Conservation (phyloP, 1,140 invertebrate genomes). For the Pinna nobilis region DNA sequence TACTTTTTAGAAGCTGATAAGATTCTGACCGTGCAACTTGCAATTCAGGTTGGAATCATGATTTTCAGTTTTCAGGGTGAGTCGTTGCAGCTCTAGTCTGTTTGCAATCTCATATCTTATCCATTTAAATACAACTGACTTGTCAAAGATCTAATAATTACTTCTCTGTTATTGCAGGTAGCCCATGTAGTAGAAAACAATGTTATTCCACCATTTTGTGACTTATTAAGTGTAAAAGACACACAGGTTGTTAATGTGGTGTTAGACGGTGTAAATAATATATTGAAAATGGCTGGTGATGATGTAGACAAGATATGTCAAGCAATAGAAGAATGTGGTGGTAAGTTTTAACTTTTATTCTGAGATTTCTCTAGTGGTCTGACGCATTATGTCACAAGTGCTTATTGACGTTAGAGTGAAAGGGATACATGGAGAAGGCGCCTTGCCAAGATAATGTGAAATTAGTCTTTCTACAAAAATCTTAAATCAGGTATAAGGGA, state of each 20-base stretch:
- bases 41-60: too few species aligned
- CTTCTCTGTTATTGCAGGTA: conserved; percentile 70
- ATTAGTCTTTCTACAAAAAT: too few species aligned
- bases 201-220: conserved; percentile 83
- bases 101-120: too few species aligned
- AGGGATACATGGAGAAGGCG: neutral
- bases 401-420: neutral
- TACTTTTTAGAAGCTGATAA: too few species aligned
- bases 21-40: too few species aligned
- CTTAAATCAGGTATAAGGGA: too few species aligned
- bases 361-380: neutral
- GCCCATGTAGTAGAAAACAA: conserved; percentile 90
- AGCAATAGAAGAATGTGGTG: conserved; percentile 77
- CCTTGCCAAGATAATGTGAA: neutral
- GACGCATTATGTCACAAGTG: neutral
- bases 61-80: too few species aligned
- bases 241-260: conserved; percentile 74
- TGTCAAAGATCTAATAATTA: neutral
- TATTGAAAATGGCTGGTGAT: conserved; percentile 73
- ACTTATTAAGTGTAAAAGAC: conserved; percentile 72
- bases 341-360: conserved; percentile 69
- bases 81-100: too few species aligned
- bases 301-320: conserved; percentile 67
- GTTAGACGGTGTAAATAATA: conserved; percentile 75
- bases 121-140: too few species aligned